Evolutionary conservation across 2,888 invertebrate genomes (phyloP).

Genomic region (Coecobrya sp.): DNA sequence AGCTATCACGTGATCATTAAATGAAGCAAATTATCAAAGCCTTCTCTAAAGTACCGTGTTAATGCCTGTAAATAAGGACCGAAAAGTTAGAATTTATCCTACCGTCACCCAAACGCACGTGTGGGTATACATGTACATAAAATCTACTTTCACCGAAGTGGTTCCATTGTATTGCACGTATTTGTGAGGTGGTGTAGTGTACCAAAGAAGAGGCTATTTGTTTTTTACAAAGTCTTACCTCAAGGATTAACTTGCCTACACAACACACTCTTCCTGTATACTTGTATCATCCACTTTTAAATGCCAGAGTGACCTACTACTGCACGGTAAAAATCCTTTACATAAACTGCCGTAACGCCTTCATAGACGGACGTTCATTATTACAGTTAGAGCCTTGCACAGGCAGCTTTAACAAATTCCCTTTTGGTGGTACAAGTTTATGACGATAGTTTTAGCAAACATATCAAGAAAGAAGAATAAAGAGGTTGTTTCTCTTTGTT

Average conservation of each 20-base stretch:
- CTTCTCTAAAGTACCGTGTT: neutral
- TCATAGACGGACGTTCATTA: neutral
- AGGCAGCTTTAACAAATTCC: neutral
- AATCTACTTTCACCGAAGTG: neutral
- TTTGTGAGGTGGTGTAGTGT: neutral
- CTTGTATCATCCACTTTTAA: too few species aligned
- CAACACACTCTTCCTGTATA: neutral
- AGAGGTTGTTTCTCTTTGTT: neutral
- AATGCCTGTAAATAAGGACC: neutral
- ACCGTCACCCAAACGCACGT: too few species aligned
- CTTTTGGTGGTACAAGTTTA: neutral
- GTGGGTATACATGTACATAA: neutral
- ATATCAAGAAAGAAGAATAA: slow-evolving; percentile 2
- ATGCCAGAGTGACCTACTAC: too few species aligned
- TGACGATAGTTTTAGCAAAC: slow-evolving; percentile 8
- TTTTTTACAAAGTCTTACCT: slow-evolving; percentile 34
- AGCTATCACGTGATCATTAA: neutral
- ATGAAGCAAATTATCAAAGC: neutral
- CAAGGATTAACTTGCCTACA: slow-evolving; percentile 63
- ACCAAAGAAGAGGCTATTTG: slow-evolving; percentile 47
- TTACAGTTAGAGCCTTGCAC: neutral
- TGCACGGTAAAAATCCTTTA: too few species aligned
- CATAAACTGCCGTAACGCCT: neutral
- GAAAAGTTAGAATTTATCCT: neutral
- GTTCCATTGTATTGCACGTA: neutral